These are phyloP conservation scores for Poecilia gillii DNA, from an alignment of 2,797 vertebrate genomes.

Conservation along the genomic window DNA sequence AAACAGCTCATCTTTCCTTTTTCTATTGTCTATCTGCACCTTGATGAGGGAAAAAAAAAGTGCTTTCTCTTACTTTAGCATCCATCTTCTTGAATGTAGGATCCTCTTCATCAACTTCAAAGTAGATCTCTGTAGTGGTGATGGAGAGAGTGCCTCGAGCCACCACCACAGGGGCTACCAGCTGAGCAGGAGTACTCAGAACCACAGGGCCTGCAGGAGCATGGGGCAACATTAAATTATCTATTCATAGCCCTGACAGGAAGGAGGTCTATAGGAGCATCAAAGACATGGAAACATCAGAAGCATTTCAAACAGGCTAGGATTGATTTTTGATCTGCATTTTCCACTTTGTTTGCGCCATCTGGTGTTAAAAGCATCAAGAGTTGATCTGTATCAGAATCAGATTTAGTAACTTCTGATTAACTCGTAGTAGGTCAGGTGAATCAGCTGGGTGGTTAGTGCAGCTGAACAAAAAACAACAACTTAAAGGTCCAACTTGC, in stretches of 20 bases:
- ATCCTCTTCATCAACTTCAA: slow-evolving; percentile 98
- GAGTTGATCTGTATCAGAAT: slow-evolving; percentile 22
- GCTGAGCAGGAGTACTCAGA: slow-evolving; percentile 95
- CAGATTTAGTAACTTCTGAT: slow-evolving; percentile 35
- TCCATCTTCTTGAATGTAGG: slow-evolving; percentile 91
- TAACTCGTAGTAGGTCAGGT: slow-evolving; percentile 18
- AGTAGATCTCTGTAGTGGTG: slow-evolving; percentile 99
- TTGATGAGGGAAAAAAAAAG: neutral
- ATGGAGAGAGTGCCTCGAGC: slow-evolving; percentile 97
- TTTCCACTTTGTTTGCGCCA: slow-evolving; percentile 11
- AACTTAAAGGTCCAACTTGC: slow-evolving; percentile 85
- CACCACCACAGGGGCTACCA: slow-evolving; percentile 95
- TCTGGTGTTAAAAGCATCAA: slow-evolving; percentile 2
- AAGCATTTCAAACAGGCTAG: slow-evolving; percentile 40
- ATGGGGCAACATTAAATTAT: neutral
- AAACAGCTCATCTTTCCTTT: neutral
- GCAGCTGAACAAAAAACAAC: slow-evolving; percentile 65
- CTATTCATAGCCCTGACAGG: neutral
- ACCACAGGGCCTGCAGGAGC: slow-evolving; percentile 90
- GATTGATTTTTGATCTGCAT: slow-evolving; percentile 20
- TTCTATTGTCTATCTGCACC: neutral
- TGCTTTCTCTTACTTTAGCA: slow-evolving; percentile 84
- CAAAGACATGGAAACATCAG: slow-evolving; percentile 15
- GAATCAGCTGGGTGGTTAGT: slow-evolving; percentile 58
- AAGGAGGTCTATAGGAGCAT: slow-evolving; percentile 6